Evolutionary conservation across 2,797 vertebrate genomes (phyloP).

Genomic region (Leptodactylus fallax): DNA sequence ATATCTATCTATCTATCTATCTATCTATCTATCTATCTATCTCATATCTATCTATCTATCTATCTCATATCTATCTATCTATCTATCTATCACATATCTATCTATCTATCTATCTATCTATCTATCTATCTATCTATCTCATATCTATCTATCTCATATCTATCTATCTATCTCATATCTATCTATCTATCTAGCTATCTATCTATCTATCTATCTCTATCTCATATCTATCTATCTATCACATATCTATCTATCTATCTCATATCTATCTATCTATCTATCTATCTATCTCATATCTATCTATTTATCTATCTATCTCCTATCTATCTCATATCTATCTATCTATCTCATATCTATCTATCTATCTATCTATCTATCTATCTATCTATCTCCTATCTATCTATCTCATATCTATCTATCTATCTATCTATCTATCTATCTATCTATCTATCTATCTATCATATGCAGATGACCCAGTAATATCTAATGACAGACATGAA

Average conservation of each 20-base stretch:
- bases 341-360: neutral
- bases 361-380: neutral
- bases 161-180: too few relatives aligned
- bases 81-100: neutral
- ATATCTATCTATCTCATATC: too few relatives aligned
- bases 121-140: too few relatives aligned
- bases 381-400: neutral
- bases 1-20: neutral
- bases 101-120: too few relatives aligned
- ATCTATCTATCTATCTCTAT: too few relatives aligned
- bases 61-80: neutral
- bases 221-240: too few relatives aligned
- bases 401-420: neutral
- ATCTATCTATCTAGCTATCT: too few relatives aligned
- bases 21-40: neutral
- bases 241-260: too few relatives aligned
- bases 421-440: neutral
- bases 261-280: too few relatives aligned
- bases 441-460: neutral
- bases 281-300: too few relatives aligned
- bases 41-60: neutral
- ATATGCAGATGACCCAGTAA: too few relatives aligned
- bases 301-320: neutral
- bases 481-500: neutral
- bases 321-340: neutral